A percentile compares a stretch with the other conserved stretches of the same genome.
Evolutionary conservation across 1,140 invertebrate genomes (phyloP).

Genomic region (Diachasma alloeum): DNA sequence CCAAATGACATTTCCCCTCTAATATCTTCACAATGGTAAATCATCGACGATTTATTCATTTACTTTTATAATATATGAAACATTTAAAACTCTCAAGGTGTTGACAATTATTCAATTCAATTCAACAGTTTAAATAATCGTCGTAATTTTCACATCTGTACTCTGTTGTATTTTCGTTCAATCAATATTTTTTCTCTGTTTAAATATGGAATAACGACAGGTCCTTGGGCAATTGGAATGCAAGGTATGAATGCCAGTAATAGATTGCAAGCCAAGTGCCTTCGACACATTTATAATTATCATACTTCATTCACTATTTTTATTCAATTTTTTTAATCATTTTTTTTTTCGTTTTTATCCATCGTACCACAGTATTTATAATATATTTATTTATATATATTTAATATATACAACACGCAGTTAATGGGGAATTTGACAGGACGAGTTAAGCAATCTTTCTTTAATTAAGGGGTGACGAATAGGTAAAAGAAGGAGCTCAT

Average conservation of each 20-base stretch:
- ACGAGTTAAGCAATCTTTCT: slow-evolving; percentile 34
- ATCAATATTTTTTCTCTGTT: slow-evolving; percentile 28
- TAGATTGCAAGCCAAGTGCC: slow-evolving; percentile 55
- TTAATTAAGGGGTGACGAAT: background rate
- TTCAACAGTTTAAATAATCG: slow-evolving; percentile 22
- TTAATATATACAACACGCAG: slow-evolving; percentile 61
- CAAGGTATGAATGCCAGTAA: slow-evolving; percentile 42
- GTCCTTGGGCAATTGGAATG: slow-evolving; percentile 52
- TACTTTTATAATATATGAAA: slow-evolving; percentile 33
- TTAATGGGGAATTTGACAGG: slow-evolving; percentile 33
- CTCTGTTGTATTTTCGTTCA: slow-evolving; percentile 1
- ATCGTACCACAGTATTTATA: slow-evolving; percentile 46
- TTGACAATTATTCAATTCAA: background rate
- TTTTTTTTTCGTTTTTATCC: slow-evolving; percentile 10
- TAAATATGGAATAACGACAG: slow-evolving; percentile 57
- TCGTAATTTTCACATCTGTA: slow-evolving; percentile 3
- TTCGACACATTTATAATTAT: slow-evolving; percentile 40
- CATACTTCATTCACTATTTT: slow-evolving; percentile 46
- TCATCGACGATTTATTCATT: slow-evolving; percentile 24
- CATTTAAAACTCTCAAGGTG: background rate
- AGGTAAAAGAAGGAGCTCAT: background rate
- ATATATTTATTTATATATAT: slow-evolving; percentile 48
- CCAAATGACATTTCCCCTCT: slow-evolving; percentile 3
- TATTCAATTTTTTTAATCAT: slow-evolving; percentile 43
- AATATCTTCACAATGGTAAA: background rate